Evolutionary conservation across 2,888 invertebrate species (phyloP), one percentile per base, ranked within the genome.

Genomic region (Mellilla xanthometata): DNA sequence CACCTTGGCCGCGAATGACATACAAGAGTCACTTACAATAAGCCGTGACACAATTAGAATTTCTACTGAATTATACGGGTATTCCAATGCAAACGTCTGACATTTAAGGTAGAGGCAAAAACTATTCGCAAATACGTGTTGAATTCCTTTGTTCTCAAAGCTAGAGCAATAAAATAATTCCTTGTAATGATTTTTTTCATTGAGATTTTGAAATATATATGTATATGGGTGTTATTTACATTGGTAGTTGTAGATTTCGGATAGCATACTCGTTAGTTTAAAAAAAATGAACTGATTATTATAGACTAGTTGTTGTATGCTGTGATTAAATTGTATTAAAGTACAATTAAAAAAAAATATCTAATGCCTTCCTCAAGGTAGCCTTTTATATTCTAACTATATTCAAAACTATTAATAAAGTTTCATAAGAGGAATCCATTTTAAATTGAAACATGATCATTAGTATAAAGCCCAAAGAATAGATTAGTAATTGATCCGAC

Each of bases 1-100:
- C 54, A 68, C 88, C 88, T 89, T 89, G 89, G 84, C 86, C 85
- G 67, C 72, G 62, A 68, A 62, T 65, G 63, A 63, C 61, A 58
- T 62, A 54, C 53, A 49, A n/a, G n/a, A n/a, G n/a, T n/a, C n/a
- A 32, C 15, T n/a, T 46, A 42, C 64, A 67, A 70, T 70, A 72
- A 76, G 54, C 84, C 83, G 62, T 84, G 83, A 82, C 85, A 82
- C 73, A 76, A 74, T 82, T 81, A 68, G 62, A 64, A 68, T 58
- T 66, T 64, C 38, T 32, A 49, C 49, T 41, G 49, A 47, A 52
- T 6, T 24, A 24, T 24, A 24, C 56, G 68, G 40, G 41, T 29
- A 46, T 70, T 53, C 55, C 60, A 56, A 44, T 56, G 52, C 57
- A 53, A 62, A 60, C 62, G n/a, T n/a, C 47, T 62, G 61, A 64